These are phyloP conservation scores for Osedax frankpressi DNA, from an alignment of 2,888 invertebrate genomes.

Conservation along the genomic window DNA sequence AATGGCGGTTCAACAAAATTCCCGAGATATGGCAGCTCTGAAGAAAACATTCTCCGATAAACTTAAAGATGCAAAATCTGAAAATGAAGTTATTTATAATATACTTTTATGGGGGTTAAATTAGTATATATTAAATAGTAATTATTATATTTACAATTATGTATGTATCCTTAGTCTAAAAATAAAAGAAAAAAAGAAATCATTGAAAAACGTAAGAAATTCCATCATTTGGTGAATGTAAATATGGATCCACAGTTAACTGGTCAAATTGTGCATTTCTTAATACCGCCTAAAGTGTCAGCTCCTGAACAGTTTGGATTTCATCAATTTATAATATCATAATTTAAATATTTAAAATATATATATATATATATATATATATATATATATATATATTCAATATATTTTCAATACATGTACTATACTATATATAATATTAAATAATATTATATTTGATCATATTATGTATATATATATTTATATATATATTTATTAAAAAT, in stretches of 20 bases:
- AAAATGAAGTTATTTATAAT: conserved; percentile 18
- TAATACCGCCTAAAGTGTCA: too few relatives aligned
- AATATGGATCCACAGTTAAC: conserved; percentile 52
- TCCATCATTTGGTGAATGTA: conserved; percentile 51
- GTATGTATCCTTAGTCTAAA: neutral
- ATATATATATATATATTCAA: conserved; percentile 5
- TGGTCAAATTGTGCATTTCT: conserved; percentile 48
- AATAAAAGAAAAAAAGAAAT: neutral
- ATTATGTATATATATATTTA: too few relatives aligned
- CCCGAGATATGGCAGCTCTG: conserved; percentile 49
- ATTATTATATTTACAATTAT: neutral
- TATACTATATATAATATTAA: too few relatives aligned
- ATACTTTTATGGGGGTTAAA: neutral
- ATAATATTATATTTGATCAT: too few relatives aligned
- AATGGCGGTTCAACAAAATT: conserved; percentile 49
- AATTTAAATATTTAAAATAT: neutral
- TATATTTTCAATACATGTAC: too few relatives aligned
- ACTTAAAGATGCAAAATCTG: conserved; percentile 38
- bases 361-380: conserved; percentile 1
- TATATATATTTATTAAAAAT: too few relatives aligned
- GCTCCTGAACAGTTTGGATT: too few relatives aligned
- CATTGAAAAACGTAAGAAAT: conserved; percentile 41
- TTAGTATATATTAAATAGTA: too few relatives aligned
- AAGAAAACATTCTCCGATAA: conserved; percentile 47
- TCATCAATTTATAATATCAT: too few relatives aligned